Evolutionary conservation across 2,888 invertebrate genomes (phyloP).

Genomic region (Prenolepis imparis): DNA sequence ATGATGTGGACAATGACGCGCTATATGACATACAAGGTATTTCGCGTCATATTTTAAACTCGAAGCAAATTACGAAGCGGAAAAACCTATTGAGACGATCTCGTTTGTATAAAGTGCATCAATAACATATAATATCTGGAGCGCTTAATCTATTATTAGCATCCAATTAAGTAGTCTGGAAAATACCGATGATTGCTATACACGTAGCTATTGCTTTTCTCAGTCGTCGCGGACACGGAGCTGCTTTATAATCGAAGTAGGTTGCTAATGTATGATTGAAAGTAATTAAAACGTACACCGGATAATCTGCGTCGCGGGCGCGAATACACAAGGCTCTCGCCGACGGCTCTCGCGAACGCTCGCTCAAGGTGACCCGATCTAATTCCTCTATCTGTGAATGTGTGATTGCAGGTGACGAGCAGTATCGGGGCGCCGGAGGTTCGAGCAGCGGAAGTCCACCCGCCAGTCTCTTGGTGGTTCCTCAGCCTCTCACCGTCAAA

Average conservation of each 20-base stretch:
- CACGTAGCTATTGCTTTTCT: slow-evolving; percentile 2
- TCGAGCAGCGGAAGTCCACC: slow-evolving; percentile 88
- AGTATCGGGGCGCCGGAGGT: slow-evolving; percentile 86
- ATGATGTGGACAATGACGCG: background rate
- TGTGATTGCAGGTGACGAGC: slow-evolving; percentile 83
- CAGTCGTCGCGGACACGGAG: background rate
- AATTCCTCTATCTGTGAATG: slow-evolving; percentile 28
- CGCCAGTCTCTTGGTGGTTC: slow-evolving; percentile 93
- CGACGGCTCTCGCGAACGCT: slow-evolving; percentile 10
- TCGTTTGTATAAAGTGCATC: background rate
- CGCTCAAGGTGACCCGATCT: slow-evolving; percentile 45
- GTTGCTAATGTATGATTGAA: slow-evolving; percentile 16
- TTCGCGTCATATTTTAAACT: background rate
- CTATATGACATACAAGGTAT: background rate
- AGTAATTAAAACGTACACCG: slow-evolving; percentile 32
- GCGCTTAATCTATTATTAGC: slow-evolving; percentile 30
- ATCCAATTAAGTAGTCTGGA: slow-evolving; percentile 15
- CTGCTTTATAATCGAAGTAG: slow-evolving; percentile 30
- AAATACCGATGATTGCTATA: slow-evolving; percentile 22
- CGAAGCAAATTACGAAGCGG: background rate
- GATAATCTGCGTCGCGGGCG: background rate
- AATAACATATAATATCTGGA: slow-evolving; percentile 1
- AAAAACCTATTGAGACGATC: slow-evolving; percentile 14
- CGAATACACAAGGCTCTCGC: background rate
- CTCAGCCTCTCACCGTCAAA: slow-evolving; percentile 90